Evolutionary conservation across 2,113 vertebrate genomes (phyloP), one percentile per base, ranked within the genome.

Genomic region (Nannospalax galili): DNA sequence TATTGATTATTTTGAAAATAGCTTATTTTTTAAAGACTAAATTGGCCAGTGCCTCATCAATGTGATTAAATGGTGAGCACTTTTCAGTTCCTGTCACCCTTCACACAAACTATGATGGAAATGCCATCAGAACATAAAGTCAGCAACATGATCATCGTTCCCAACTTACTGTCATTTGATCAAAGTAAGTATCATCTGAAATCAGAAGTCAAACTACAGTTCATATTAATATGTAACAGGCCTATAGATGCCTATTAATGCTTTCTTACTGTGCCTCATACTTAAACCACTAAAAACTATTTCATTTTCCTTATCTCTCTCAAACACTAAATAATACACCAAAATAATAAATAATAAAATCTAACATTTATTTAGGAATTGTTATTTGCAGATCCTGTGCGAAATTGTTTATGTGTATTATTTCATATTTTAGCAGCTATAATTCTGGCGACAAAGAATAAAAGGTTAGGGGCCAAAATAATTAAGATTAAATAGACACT

Each of bases 401-500:
- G 79, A 87, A 92, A 91, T 92, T 93, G 52, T 95, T 93, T 87
- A 37, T 28, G 26, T 89, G 15, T 24, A 72, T 94, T 97, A 40
- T 93, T 95, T 97, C 42, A 92, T 80, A 85, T 85, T 91, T 48
- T 88, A 88, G 92, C 84, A 90, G 58, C 24, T 35, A 64, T 87
- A 85, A 93, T 95, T 92, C 90, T 93, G 67, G 42, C 84, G 94
- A 84, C 10, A 82, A 48, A 93, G 60, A 90, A 81, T 89, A 88
- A 93, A 60, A 90, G 62, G 24, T 70, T 84, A 92, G 82, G 92
- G 45, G 20, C 69, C 37, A 70, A 56, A 75, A 70, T 95, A 92
- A 95, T 60, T 94, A 65, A 91, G 62, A 93, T 81, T 95, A 90
- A 95, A 88, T 75, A 93, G 70, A 30, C 84, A 82, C 91, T 95